These are phyloP conservation scores for Thereva unica DNA, from an alignment of 2,888 invertebrate species.

Conservation along the genomic window DNA sequence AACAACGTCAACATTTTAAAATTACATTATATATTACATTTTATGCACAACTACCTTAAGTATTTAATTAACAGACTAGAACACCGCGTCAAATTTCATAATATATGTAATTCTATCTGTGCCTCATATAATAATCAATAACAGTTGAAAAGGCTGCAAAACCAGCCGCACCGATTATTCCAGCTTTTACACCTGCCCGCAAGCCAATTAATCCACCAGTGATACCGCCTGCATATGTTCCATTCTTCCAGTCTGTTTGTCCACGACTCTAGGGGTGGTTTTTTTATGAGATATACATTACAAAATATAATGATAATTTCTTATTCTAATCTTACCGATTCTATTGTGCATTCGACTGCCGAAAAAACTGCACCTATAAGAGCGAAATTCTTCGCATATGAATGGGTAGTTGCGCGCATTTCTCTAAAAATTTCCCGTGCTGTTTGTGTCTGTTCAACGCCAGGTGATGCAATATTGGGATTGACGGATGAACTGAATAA, in stretches of 20 bases:
- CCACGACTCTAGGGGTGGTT: slow-evolving; percentile 69
- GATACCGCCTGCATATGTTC: slow-evolving; percentile 90
- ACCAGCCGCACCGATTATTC: slow-evolving; percentile 90
- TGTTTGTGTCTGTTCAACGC: slow-evolving; percentile 77
- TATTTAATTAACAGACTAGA: too few species aligned
- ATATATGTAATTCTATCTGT: slow-evolving; percentile 52
- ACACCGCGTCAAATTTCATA: neutral
- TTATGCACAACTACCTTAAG: too few species aligned
- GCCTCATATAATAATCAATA: slow-evolving; percentile 93
- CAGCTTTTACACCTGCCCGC: slow-evolving; percentile 92
- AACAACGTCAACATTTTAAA: too few species aligned
- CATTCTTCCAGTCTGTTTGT: slow-evolving; percentile 95
- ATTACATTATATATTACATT: too few species aligned
- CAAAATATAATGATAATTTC: neutral
- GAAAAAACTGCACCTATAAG: slow-evolving; percentile 93
- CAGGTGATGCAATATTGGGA: slow-evolving; percentile 75
- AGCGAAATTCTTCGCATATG: slow-evolving; percentile 98
- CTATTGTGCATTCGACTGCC: slow-evolving; percentile 91
- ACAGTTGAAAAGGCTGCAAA: slow-evolving; percentile 97
- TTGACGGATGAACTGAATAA: slow-evolving; percentile 95
- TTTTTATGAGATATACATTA: neutral
- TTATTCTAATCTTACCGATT: slow-evolving; percentile 67
- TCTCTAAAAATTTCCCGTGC: slow-evolving; percentile 86
- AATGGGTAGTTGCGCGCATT: slow-evolving; percentile 87
- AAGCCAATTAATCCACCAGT: slow-evolving; percentile 92